Conservation (phyloP, 2,888 invertebrate genomes). For the Stenodera caucasica region DNA sequence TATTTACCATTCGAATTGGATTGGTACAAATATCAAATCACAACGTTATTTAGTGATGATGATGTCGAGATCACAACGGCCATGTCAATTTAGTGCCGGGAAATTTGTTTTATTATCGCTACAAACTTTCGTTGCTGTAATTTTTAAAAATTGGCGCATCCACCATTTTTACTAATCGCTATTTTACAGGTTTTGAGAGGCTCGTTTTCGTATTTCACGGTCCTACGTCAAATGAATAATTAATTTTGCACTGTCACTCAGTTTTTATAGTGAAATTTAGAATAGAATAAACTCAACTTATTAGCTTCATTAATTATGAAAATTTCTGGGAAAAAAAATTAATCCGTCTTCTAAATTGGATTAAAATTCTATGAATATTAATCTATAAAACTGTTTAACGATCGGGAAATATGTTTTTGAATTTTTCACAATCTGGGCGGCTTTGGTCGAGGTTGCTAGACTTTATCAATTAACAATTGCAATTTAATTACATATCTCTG, state of each 20-base stretch:
- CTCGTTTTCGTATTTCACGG: background rate
- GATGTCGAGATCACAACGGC: slow-evolving; percentile 23
- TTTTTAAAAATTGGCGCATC: slow-evolving; percentile 10
- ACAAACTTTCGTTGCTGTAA: slow-evolving; percentile 21
- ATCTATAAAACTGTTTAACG: slow-evolving; percentile 5
- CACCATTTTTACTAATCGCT: background rate
- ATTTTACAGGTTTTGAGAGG: background rate
- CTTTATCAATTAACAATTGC: background rate
- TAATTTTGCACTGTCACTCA: background rate
- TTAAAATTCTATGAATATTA: too few species aligned
- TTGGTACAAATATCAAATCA: background rate
- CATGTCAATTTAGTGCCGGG: slow-evolving; percentile 22
- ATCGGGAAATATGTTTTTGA: background rate
- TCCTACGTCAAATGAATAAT: background rate
- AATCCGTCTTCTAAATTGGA: too few species aligned
- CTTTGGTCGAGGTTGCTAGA: background rate
- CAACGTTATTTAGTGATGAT: slow-evolving; percentile 20
- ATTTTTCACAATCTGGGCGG: background rate
- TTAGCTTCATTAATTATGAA: too few species aligned
- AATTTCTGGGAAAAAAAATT: background rate
- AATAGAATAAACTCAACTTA: too few species aligned
- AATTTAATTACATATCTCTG: background rate
- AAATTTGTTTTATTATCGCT: slow-evolving; percentile 21
- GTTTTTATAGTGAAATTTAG: too few species aligned
- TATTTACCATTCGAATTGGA: slow-evolving; percentile 20